Evolutionary conservation across 2,113 vertebrate genomes (phyloP), one percentile per base, ranked within the genome.

Genomic region (Semicossyphus pulcher): DNA sequence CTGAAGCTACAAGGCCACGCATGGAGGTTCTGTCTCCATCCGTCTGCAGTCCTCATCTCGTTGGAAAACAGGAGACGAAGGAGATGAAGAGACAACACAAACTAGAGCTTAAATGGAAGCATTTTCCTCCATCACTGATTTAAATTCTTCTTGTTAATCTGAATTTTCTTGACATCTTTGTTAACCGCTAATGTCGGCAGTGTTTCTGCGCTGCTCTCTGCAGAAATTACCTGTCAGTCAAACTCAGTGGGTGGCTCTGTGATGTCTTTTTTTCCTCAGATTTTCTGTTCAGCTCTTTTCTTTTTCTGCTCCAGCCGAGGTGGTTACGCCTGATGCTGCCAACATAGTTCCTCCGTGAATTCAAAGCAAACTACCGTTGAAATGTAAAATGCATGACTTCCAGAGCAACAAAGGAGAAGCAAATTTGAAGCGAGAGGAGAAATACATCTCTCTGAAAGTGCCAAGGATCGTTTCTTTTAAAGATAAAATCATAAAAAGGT

Each of bases 1-100:
- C 88, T 91, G 83, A 76, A 89, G 87, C 88, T 67, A 54, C 58
- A 1, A 63, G 80, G 87, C 84, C 80, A 73, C 52, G 74, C 82
- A 71, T 18, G 52, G 72, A 85, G 83, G 72, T 34, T 79, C 77
- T 44, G 67, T 71, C 69, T 78, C 78, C 72, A 51, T 81, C 78
- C 36, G n/a, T 54, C 72, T 44, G 78, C 66, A 3, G 51, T 66
- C 52, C 54, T 71, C 54, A 10, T 51, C 34, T 28, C 58, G 76
- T 49, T 37, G 44, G 41, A 66, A 64, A 45, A 61, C 54, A 32
- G 23, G 48, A 80, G 47, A 64, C 53, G 42, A 42, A 45, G 20
- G 53, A 41, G 11, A 52, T 29, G 25, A 8, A 16, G n/a, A n/a
- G n/a, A n/a, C n/a, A 9, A 32, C 31, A 7, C 31, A 64, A 64